A percentile compares a stretch with the other conserved stretches of the same genome.
Conservation (phyloP, 2,113 vertebrate genomes). For the Talpa occidentalis region DNA sequence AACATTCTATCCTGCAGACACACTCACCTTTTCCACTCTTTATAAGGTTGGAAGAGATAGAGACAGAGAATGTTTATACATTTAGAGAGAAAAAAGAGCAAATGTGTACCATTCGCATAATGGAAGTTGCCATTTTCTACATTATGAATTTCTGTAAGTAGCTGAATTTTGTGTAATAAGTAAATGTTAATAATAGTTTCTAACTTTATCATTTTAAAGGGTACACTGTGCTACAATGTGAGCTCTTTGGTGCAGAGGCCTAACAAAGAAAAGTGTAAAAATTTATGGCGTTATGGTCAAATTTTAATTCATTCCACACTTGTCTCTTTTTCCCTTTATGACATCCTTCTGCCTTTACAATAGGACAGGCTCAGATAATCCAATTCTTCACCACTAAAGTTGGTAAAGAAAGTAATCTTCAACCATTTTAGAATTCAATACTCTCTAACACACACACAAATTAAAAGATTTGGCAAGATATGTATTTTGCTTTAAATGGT, state of each 20-base stretch:
- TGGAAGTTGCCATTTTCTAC: not conserved
- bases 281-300: not conserved
- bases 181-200: not conserved
- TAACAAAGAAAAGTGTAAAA: not conserved
- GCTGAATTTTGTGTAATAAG: not conserved
- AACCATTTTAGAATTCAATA: not conserved
- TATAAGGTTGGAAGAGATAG: not conserved
- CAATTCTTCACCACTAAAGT: not conserved
- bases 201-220: not conserved
- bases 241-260: not conserved
- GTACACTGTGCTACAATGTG: not conserved
- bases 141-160: not conserved
- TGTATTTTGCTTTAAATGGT: not conserved
- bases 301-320: not conserved
- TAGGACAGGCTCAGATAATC: not conserved
- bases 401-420: not conserved
- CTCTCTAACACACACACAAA: not conserved
- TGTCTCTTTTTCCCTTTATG: not conserved
- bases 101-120: not conserved
- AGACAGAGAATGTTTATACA: not conserved
- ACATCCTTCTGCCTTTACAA: not conserved
- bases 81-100: not conserved
- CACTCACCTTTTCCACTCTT: not conserved
- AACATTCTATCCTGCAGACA: not conserved
- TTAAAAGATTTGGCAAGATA: not conserved